Evolutionary conservation across 2,113 vertebrate species (phyloP).

Genomic region (Bothrops jararaca): DNA sequence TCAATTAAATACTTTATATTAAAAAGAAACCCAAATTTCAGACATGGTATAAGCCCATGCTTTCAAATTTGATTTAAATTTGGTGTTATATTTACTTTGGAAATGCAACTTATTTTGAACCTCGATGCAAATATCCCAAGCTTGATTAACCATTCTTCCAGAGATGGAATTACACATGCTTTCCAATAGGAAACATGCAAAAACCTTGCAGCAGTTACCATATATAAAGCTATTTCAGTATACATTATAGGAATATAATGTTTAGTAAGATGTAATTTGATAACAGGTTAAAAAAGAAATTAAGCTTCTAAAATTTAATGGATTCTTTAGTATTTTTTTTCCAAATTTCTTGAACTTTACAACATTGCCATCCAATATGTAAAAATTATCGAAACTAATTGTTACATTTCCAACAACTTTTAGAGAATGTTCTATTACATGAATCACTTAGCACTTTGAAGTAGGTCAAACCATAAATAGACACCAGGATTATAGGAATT

Average conservation of each 20-base stretch:
- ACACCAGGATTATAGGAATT: neutral
- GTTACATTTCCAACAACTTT: neutral
- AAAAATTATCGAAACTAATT: neutral
- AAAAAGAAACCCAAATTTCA: neutral
- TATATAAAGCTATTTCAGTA: neutral
- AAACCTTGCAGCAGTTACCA: neutral
- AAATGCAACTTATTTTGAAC: neutral
- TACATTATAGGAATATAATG: neutral
- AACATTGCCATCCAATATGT: neutral
- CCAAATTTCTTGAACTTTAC: neutral
- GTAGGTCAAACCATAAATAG: neutral
- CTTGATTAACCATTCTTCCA: neutral
- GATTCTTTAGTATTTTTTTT: neutral
- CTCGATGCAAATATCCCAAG: neutral
- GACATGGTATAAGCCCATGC: neutral
- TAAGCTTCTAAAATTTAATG: neutral
- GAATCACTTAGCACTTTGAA: neutral
- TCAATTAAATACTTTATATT: neutral
- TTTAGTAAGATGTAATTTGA: neutral
- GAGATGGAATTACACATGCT: neutral
- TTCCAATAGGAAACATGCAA: neutral
- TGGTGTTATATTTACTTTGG: neutral
- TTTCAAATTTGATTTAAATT: neutral
- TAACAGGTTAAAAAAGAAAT: neutral
- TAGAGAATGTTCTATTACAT: neutral